Conservation (phyloP, 2,113 vertebrate genomes). For the Lathamus discolor region DNA sequence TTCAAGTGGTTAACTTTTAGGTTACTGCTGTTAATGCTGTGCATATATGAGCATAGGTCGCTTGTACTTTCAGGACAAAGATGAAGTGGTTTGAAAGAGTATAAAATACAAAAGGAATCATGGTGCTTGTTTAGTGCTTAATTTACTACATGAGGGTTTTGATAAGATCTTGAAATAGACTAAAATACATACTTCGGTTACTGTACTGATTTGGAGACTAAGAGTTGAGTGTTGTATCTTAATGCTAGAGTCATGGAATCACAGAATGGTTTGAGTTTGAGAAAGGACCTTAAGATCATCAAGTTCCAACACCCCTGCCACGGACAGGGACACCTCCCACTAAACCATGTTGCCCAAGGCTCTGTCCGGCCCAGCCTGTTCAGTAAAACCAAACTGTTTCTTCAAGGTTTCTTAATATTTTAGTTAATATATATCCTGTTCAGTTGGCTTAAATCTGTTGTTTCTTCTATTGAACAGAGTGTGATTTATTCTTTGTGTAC, state of each 20-base stretch:
- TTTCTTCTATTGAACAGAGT: background rate
- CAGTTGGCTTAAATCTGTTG: background rate
- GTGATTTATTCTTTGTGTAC: background rate
- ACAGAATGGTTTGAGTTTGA: background rate
- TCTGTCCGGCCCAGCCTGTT: background rate
- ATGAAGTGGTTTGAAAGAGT: background rate
- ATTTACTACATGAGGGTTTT: background rate
- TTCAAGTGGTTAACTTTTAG: background rate
- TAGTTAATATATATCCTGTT: background rate
- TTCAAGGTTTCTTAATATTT: background rate
- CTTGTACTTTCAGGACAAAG: background rate
- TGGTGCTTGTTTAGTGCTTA: background rate
- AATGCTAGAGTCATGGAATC: background rate
- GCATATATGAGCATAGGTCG: background rate
- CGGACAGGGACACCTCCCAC: background rate
- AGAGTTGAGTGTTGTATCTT: background rate
- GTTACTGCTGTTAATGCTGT: background rate
- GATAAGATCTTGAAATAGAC: background rate
- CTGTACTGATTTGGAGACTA: background rate
- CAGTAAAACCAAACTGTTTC: background rate
- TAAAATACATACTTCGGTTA: background rate
- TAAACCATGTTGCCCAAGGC: background rate
- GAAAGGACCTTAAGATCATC: background rate
- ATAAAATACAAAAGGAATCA: background rate
- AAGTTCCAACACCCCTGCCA: background rate